Base-by-base conservation (phyloP, 2,797 vertebrate genomes). In the Aldrovandia affinis region DNA sequence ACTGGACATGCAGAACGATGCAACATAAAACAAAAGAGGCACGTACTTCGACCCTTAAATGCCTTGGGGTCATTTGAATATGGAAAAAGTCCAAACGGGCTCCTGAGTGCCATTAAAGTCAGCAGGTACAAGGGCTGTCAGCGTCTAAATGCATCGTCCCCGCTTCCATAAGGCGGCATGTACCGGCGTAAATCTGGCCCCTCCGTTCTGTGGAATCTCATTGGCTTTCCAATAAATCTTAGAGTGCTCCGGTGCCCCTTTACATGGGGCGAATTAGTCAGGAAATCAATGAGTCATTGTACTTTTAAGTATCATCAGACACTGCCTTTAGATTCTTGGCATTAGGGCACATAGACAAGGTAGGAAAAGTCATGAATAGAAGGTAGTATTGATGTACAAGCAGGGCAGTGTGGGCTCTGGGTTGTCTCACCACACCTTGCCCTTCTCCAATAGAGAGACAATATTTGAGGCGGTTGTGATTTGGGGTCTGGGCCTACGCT, bases 251-350 rank as follows among this genome's bases (percentile, higher is more conserved):
- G 36, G 77, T 36, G 59, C 42, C 42, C 36, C 36, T 50, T 81
- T 80, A 44, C 85, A 80, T 44, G 30, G 55, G 68, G 55, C 81
- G 12, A 25, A 84, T 87, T 65, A 81, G 81, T 50, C 54, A 78
- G 70, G 77, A 75, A 81, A 87, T 87, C 83, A 59, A 89, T 85
- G 63, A 44, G 61, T 83, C 79, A 57, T 70, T 81, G 68, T 75
- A 50, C 28, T 73, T 70, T 78, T 65, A 61, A 73, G 44, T 59
- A 73, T 33, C 81, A 54, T 55, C 42, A 39, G 63, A 70, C 42
- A 61, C 50, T 65, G 81, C 33, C 78, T 54, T 33, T 55, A 33
- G 78, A 80, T 2, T 47, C 20, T 25, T n/a, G 36, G 6, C 70
- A 42, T 75, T 33, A 63, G 39, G 70, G 39, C 8, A 22, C 36